A percentile compares a stretch with the other conserved stretches of the same genome.
Evolutionary conservation across 2,888 invertebrate genomes (phyloP).

Genomic region (Globia sparganii): DNA sequence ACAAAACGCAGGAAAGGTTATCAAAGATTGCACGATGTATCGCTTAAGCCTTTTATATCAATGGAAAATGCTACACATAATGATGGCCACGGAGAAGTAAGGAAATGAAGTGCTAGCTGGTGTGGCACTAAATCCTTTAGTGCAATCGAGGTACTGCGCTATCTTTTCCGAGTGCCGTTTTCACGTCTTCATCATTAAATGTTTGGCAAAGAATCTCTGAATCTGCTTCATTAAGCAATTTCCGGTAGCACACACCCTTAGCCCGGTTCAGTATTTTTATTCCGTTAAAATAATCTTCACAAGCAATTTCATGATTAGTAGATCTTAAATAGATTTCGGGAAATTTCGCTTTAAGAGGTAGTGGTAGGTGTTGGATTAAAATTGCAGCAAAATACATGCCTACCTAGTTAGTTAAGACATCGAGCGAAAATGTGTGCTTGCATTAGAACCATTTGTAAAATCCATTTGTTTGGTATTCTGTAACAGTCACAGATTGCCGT

Average conservation of each 20-base stretch:
- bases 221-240: not conserved
- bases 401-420: not conserved
- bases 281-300: not conserved
- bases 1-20: constrained; percentile 13
- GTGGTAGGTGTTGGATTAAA: not conserved
- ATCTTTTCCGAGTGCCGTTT: not conserved
- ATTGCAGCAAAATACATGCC: not conserved
- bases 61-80: not conserved
- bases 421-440: not conserved
- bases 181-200: not conserved
- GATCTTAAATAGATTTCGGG: not conserved
- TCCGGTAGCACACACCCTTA: not conserved
- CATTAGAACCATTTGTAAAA: too few species aligned
- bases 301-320: not conserved
- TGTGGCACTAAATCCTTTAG: not conserved
- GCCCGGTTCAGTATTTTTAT: not conserved
- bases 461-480: constrained; percentile 11
- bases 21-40: constrained; percentile 22
- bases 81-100: not conserved
- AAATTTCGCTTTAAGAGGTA: not conserved
- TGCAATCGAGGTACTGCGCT: not conserved
- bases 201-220: not conserved
- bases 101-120: not conserved
- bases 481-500: not conserved
- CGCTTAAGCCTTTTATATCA: constrained; percentile 32